Base-by-base conservation (phyloP, 2,797 vertebrate species). In the Thunnus albacares region DNA sequence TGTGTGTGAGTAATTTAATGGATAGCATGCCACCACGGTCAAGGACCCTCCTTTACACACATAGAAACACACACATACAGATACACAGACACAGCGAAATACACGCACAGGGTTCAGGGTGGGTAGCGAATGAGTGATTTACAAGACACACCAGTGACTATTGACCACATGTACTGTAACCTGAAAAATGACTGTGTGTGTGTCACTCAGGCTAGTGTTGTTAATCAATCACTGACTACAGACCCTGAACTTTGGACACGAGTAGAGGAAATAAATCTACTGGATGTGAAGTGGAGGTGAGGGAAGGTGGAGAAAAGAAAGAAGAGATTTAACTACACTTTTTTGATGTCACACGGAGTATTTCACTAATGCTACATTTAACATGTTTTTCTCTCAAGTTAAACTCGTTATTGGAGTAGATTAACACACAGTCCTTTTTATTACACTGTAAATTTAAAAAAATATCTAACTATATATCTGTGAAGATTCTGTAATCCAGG, bases 181-280 rank as follows among this genome's bases (percentile, higher is more conserved):
- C 81, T 90, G 87, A 89, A 83, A 88, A 86, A 86, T 87, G 56
- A 79, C 51, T 73, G 0, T 68, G 14, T 18, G 57, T 38, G 28
- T 81, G 73, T 85, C 86, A 87, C 75, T 85, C 68, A 68, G 81
- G 59, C 76, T 49, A 30, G 55, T 72, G 75, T 55, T 86, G 69
- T 89, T 92, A 91, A 93, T 93, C 91, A 88, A 86, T 93, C 91
- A 92, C 78, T 87, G 86, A 85, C 83, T 81, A 64, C 78, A 91
- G 90, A 90, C 91, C 92, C 83, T 93, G 92, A 93, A 93, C 93
- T 94, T 87, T 91, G 64, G 83, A 75, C 86, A 86, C 7, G 10
- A 77, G 75, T 53, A 18, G 43, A 78, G 73, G 75, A 89, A 88
- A 94, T 91, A 89, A 90, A 93, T 91, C 89, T 77, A 22, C 68